These are phyloP conservation scores for Brachionus rubens DNA, from an alignment of 1,140 invertebrate species.

Conservation along the genomic window DNA sequence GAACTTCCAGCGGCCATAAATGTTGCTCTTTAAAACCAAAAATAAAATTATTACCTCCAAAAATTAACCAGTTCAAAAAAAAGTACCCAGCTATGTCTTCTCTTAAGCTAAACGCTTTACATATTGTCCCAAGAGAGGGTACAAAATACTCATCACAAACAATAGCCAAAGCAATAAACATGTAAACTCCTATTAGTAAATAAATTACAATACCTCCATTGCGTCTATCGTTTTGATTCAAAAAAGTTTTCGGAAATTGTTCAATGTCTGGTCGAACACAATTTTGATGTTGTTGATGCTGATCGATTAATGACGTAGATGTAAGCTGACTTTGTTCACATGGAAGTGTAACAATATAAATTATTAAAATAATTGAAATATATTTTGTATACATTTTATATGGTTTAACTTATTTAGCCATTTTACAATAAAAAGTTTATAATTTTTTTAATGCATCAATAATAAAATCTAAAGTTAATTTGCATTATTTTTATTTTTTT, in stretches of 20 bases:
- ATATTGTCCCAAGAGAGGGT: slow-evolving; percentile 55
- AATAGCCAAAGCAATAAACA: slow-evolving; percentile 63
- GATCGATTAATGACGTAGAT: neutral
- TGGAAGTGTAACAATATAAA: too few relatives aligned
- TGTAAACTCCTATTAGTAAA: slow-evolving; percentile 60
- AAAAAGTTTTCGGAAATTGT: slow-evolving; percentile 33
- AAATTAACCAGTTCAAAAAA: neutral
- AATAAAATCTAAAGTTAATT: too few relatives aligned
- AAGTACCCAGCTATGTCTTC: slow-evolving; percentile 53
- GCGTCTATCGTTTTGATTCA: neutral
- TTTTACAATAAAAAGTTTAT: too few relatives aligned
- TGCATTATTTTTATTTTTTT: too few relatives aligned
- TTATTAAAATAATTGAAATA: too few relatives aligned
- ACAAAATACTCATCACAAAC: slow-evolving; percentile 63
- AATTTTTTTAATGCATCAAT: too few relatives aligned
- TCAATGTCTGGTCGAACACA: slow-evolving; percentile 23
- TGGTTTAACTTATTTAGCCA: too few relatives aligned
- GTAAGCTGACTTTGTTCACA: neutral
- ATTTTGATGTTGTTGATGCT: neutral
- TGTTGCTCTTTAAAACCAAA: slow-evolving; percentile 64
- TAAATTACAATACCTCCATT: slow-evolving; percentile 55
- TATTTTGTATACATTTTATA: too few relatives aligned
- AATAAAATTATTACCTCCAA: neutral
- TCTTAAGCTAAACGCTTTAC: slow-evolving; percentile 17
- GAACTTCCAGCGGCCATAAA: slow-evolving; percentile 86